Evolutionary conservation across 2,888 invertebrate species (phyloP), one percentile per base, ranked within the genome.

Genomic region (Lapara coniferarum): DNA sequence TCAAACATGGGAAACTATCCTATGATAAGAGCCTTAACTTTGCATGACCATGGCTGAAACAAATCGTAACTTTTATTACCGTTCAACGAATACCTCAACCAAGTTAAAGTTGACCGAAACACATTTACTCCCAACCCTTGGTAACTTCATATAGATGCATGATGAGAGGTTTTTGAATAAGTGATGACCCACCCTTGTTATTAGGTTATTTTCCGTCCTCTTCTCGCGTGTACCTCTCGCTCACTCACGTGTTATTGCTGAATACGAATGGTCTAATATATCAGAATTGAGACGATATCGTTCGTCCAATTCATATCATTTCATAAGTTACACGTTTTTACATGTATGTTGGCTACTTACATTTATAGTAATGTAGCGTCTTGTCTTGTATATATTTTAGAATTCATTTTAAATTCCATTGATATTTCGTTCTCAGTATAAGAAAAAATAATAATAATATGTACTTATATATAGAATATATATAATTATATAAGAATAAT

Each of bases 231-330:
- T 67, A 56, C 58, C 3, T 55, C 73, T 75, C 75, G 75, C 74
- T 72, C 75, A 73, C 66, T 70, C 37, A 37, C 44, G 72, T 77
- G 78, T 77, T 79, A 82, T 80, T 74, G 73, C 68, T 70, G 83
- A 82, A 82, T 84, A 79, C 78, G 76, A 82, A 84, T 83, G 70
- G 79, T 72, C 81, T 80, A 73, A 80, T 83, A 78, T 78, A 80
- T 81, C 77, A 78, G 73, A 79, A 80, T 78, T 78, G 75, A 74
- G 75, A 77, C 74, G 76, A 76, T 77, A 76, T 80, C 73, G 73
- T 49, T 63, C 63, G 63, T 10, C 46, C 63, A 19, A 49, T 63
- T 63, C 14, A 19, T 49, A 46, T 46, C 16, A 63, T 63, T 63
- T 19, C 49, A 46, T 63, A 46, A 19, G 63, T 63, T 63, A 19